Evolutionary conservation across 2,888 invertebrate species (phyloP).

Genomic region (Iselma pallidipennis): DNA sequence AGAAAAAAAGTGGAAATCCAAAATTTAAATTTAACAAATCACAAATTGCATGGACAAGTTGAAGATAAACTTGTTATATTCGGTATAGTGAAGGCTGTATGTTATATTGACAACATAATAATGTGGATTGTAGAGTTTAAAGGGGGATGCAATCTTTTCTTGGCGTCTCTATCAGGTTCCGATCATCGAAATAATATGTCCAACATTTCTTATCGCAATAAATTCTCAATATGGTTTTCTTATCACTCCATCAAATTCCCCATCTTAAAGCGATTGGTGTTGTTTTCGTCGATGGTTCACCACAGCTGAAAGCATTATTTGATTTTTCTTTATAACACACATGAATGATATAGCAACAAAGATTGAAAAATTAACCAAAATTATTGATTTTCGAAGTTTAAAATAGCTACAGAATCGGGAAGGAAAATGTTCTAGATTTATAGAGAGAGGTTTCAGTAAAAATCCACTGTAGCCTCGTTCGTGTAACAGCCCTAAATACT

Average conservation of each 20-base stretch:
- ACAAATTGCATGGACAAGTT: neutral
- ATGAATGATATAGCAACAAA: neutral
- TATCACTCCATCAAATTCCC: conserved; percentile 18
- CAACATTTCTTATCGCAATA: conserved; percentile 22
- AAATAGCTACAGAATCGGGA: neutral
- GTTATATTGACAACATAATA: conserved; percentile 24
- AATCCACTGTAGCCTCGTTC: too few relatives aligned
- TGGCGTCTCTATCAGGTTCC: conserved; percentile 20
- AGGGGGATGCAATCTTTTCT: conserved; percentile 12
- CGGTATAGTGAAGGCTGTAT: conserved; percentile 21
- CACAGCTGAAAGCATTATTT: neutral
- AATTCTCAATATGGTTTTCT: conserved; percentile 19
- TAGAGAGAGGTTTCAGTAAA: too few relatives aligned
- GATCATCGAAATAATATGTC: conserved; percentile 22
- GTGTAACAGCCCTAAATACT: too few relatives aligned
- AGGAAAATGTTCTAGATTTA: conserved; percentile 10
- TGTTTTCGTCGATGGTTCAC: conserved; percentile 10
- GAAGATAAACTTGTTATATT: conserved; percentile 14
- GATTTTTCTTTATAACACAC: too few relatives aligned
- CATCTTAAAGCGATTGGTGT: conserved; percentile 7
- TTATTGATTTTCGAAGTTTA: neutral
- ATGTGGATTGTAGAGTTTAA: conserved; percentile 6
- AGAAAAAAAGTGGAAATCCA: too few relatives aligned
- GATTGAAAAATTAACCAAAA: too few relatives aligned
- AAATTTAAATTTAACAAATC: neutral